Evolutionary conservation across 2,888 invertebrate species (phyloP).

Genomic region (Ischnus inquisitorius): DNA sequence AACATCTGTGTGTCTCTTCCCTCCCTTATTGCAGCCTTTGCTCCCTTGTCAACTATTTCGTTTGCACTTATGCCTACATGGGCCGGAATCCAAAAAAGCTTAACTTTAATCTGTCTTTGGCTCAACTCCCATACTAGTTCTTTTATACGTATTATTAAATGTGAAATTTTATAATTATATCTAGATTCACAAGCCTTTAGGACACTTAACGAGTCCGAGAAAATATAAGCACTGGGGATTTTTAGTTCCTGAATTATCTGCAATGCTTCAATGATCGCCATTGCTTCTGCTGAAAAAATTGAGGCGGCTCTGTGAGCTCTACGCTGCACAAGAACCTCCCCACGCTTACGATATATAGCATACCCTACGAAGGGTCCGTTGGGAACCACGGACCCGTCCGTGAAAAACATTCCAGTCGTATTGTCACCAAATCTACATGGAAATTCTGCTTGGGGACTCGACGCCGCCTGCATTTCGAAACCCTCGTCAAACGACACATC

Average conservation of each 20-base stretch:
- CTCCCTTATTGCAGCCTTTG: conserved; percentile 40
- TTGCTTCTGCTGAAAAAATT: conserved; percentile 52
- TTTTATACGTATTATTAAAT: conserved; percentile 37
- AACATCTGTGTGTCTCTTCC: background rate
- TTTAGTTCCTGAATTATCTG: background rate
- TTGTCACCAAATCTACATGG: background rate
- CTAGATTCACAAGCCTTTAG: conserved; percentile 23
- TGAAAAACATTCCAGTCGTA: conserved; percentile 25
- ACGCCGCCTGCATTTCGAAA: background rate
- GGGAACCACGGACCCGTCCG: conserved; percentile 33
- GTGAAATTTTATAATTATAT: background rate
- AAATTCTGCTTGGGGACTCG: conserved; percentile 2
- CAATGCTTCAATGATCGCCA: conserved; percentile 43
- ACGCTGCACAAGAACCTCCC: background rate
- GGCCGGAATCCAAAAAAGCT: conserved; percentile 51
- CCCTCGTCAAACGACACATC: conserved; percentile 18
- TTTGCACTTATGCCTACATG: conserved; percentile 35
- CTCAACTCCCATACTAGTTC: conserved; percentile 12
- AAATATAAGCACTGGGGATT: conserved; percentile 34
- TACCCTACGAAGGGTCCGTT: conserved; percentile 15
- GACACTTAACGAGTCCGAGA: conserved; percentile 49
- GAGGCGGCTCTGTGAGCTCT: conserved; percentile 17
- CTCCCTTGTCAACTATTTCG: conserved; percentile 29
- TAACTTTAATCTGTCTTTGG: background rate
- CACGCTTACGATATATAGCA: conserved; percentile 17